A percentile compares a stretch with the other conserved stretches of the same genome.
Evolutionary conservation across 2,113 vertebrate genomes (phyloP).

Genomic region (Toxotes jaculatrix): DNA sequence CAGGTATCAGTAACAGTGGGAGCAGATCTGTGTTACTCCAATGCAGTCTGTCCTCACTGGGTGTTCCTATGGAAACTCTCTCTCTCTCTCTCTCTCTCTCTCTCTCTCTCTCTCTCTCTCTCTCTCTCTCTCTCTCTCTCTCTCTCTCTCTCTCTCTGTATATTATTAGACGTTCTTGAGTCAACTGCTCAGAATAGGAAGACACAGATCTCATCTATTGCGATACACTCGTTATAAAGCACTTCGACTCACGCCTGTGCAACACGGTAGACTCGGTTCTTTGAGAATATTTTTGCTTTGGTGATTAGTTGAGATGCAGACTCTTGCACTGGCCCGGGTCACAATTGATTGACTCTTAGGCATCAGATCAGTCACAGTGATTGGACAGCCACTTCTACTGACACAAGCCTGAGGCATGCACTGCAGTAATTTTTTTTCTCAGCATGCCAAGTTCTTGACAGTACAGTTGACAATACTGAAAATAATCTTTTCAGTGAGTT

Average conservation of each 20-base stretch:
- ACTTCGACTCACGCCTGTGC: slow-evolving; percentile 32
- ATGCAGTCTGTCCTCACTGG: slow-evolving; percentile 77
- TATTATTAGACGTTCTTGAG: slow-evolving; percentile 80
- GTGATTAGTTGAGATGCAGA: slow-evolving; percentile 33
- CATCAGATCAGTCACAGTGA: slow-evolving; percentile 47
- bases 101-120: slow-evolving; percentile 68
- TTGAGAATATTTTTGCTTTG: slow-evolving; percentile 26
- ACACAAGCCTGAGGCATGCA: slow-evolving; percentile 25
- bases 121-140: slow-evolving; percentile 66
- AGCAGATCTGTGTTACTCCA: slow-evolving; percentile 78
- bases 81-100: slow-evolving; percentile 55
- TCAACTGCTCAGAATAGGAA: slow-evolving; percentile 75
- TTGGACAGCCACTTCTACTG: slow-evolving; percentile 29
- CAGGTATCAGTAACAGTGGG: slow-evolving; percentile 77
- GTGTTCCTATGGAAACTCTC: slow-evolving; percentile 84
- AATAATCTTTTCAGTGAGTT: background rate
- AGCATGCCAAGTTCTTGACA: slow-evolving; percentile 7
- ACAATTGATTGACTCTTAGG: slow-evolving; percentile 51
- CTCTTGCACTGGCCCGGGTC: slow-evolving; percentile 30
- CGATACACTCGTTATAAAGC: slow-evolving; percentile 54
- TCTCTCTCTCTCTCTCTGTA: slow-evolving; percentile 64
- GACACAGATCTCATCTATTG: slow-evolving; percentile 67
- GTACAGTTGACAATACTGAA: background rate
- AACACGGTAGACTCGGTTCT: slow-evolving; percentile 9
- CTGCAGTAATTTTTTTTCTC: slow-evolving; percentile 2